phyloP scores from a whole-genome alignment of 2,113 vertebrate species.

The Periophthalmodon schlosseri region DNA sequence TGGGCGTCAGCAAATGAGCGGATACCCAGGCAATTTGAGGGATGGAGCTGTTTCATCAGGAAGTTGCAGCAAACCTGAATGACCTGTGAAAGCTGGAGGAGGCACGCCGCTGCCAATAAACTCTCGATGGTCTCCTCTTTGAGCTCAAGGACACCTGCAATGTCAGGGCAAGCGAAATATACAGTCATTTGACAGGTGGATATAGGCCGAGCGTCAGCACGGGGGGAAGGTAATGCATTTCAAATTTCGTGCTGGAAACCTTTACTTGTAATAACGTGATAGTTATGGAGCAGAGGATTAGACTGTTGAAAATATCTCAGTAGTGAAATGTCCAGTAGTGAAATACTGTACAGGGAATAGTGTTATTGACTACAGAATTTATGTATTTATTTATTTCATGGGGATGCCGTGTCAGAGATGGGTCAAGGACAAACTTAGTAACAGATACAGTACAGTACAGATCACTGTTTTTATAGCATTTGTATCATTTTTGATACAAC shows the following conservation, averaged over 20 bases:
- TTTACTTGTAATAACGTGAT: neutral
- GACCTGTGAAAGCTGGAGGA: constrained; percentile 94
- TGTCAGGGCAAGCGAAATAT: constrained; percentile 35
- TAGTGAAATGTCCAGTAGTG: neutral
- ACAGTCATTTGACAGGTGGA: constrained; percentile 11
- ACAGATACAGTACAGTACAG: neutral
- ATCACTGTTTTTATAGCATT: neutral
- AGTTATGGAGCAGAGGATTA: neutral
- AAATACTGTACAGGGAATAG: neutral
- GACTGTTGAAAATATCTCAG: constrained; percentile 1
- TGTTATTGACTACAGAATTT: neutral
- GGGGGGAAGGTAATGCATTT: constrained; percentile 1
- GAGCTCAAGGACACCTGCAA: constrained; percentile 88
- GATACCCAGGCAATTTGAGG: constrained; percentile 96
- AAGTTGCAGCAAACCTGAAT: constrained; percentile 96
- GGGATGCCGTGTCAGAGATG: neutral
- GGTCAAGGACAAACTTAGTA: neutral
- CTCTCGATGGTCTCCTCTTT: constrained; percentile 97
- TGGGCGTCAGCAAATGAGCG: constrained; percentile 95
- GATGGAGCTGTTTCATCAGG: constrained; percentile 97
- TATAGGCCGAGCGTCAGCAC: neutral
- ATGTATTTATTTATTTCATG: neutral
- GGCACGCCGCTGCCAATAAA: constrained; percentile 91
- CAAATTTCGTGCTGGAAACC: constrained; percentile 10
- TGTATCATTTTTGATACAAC: neutral